phyloP scores from a whole-genome alignment of 2,888 invertebrate species.

The Allophyes oxyacanthae region DNA sequence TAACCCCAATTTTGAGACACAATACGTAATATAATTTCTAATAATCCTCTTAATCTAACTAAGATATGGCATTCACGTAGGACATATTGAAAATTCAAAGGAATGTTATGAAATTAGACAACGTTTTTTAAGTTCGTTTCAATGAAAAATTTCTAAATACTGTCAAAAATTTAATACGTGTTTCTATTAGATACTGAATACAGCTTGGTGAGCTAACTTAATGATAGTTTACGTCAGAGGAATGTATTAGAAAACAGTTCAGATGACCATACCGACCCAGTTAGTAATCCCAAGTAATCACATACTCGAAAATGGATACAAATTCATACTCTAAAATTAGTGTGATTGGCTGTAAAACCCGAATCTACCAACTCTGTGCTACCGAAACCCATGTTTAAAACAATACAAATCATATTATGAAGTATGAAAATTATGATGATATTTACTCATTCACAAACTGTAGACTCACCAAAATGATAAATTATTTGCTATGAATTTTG shows the following conservation, averaged over 20 bases:
- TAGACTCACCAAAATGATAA: conserved; percentile 78
- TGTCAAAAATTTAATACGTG: conserved; percentile 2
- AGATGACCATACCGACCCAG: conserved; percentile 25
- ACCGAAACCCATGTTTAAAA: conserved; percentile 57
- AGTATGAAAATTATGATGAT: conserved; percentile 39
- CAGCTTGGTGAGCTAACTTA: conserved; percentile 8
- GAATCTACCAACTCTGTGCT: conserved; percentile 59
- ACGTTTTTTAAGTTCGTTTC: neutral
- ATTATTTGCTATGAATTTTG: conserved; percentile 67
- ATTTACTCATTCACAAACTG: conserved; percentile 40
- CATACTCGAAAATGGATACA: conserved; percentile 27
- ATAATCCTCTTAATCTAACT: no score
- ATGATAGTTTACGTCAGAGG: neutral
- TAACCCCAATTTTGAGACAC: no score
- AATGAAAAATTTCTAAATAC: neutral
- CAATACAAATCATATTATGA: conserved; percentile 35
- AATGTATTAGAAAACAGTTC: conserved; percentile 12
- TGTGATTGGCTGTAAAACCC: conserved; percentile 35
- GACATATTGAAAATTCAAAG: no score
- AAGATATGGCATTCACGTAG: no score
- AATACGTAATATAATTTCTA: no score
- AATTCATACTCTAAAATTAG: conserved; percentile 40
- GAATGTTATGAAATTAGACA: neutral
- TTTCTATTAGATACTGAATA: conserved; percentile 1
- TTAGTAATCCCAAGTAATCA: conserved; percentile 41